Percentiles rank a stretch among this genome's conserved stretches.
Conservation (phyloP, 1,140 invertebrate genomes). For the Venustaconcha ellipsiformis region DNA sequence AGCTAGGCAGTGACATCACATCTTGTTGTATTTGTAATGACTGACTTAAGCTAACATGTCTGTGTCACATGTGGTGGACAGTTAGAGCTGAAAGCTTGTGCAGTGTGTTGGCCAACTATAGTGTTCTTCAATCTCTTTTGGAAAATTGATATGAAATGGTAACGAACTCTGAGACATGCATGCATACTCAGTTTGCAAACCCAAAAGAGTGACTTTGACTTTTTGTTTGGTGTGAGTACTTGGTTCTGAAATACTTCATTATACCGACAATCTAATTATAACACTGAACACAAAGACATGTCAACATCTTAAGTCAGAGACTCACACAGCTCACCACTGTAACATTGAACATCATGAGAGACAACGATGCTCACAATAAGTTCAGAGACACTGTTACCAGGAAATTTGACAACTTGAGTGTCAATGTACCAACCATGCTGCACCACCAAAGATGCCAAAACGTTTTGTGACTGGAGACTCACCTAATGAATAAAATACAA, state of each 20-base stretch:
- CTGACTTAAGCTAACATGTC: too few species aligned
- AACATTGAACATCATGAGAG: too few species aligned
- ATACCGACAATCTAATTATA: conserved; percentile 14
- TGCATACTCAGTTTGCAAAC: neutral
- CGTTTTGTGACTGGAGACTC: too few species aligned
- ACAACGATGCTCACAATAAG: too few species aligned
- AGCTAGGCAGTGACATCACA: too few species aligned
- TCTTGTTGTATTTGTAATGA: too few species aligned
- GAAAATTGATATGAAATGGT: neutral
- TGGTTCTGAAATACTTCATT: conserved; percentile 4
- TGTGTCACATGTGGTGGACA: conserved; percentile 23
- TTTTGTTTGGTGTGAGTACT: conserved; percentile 8
- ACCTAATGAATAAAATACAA: too few species aligned
- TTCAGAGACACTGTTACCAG: too few species aligned
- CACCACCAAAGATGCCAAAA: too few species aligned
- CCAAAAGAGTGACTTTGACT: conserved; percentile 1
- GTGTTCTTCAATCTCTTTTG: conserved; percentile 15
- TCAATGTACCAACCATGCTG: too few species aligned
- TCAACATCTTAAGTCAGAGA: neutral
- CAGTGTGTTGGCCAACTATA: conserved; percentile 10
- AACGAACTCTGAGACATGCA: neutral
- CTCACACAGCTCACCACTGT: too few species aligned
- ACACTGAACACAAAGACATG: conserved; percentile 14
- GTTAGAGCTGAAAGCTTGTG: conserved; percentile 14
- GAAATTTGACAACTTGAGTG: too few species aligned